Evolutionary conservation across 1,140 invertebrate species (phyloP).

Genomic region (Rhopalosiphum maidis): DNA sequence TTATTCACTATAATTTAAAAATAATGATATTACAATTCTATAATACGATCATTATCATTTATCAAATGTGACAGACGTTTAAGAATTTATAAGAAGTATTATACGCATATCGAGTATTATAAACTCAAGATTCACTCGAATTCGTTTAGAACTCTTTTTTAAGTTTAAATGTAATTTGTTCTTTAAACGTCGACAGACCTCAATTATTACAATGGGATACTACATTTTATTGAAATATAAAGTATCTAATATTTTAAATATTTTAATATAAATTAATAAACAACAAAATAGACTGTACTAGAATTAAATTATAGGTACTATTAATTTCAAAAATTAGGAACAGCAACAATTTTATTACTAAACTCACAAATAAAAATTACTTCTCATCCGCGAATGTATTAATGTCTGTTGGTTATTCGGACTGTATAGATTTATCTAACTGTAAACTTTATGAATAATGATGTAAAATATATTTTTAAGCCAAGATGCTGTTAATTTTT

Average conservation of each 20-base stretch:
- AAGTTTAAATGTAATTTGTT: not conserved
- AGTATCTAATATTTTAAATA: not conserved
- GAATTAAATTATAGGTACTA: not conserved
- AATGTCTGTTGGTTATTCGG: not conserved
- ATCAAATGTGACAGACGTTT: not conserved
- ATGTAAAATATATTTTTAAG: not conserved
- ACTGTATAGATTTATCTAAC: not conserved
- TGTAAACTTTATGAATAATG: no score
- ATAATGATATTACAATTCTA: not conserved
- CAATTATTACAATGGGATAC: not conserved
- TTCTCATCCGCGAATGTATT: not conserved
- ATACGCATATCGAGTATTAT: not conserved
- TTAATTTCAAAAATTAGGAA: not conserved
- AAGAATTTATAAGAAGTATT: not conserved
- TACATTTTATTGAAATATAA: not conserved
- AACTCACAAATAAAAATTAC: not conserved
- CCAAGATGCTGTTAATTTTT: not conserved
- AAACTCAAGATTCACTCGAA: not conserved
- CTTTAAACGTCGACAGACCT: not conserved
- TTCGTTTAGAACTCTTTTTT: not conserved
- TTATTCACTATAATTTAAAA: no score
- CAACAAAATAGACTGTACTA: not conserved
- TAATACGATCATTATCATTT: not conserved
- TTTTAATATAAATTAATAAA: not conserved
- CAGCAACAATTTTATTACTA: not conserved